A percentile compares a stretch with the other conserved stretches of the same genome.
phyloP scores from a whole-genome alignment of 2,797 vertebrate species.

The Sciurus carolinensis region DNA sequence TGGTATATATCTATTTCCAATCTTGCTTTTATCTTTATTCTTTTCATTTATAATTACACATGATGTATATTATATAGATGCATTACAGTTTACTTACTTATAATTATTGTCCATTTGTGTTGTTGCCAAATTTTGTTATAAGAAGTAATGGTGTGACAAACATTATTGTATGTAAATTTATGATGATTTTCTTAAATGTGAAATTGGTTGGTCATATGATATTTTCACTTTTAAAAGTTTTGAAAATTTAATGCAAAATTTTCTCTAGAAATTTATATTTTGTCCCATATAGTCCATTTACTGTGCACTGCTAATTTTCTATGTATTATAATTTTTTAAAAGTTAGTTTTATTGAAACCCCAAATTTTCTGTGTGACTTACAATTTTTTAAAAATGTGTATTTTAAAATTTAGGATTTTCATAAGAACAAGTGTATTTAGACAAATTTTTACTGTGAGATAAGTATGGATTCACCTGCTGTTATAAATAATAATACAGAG shows the following conservation, averaged over 20 bases:
- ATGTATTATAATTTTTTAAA: neutral
- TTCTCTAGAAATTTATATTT: neutral
- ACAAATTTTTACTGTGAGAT: neutral
- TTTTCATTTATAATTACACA: neutral
- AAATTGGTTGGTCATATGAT: neutral
- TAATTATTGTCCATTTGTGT: neutral
- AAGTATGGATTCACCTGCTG: neutral
- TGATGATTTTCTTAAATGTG: neutral
- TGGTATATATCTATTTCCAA: neutral
- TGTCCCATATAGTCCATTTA: neutral
- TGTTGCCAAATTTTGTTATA: neutral
- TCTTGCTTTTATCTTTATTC: neutral
- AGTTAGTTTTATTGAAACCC: neutral
- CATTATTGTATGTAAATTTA: neutral
- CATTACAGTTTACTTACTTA: neutral
- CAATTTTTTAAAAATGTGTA: neutral
- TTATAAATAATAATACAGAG: neutral
- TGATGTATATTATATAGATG: neutral
- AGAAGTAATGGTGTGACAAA: neutral
- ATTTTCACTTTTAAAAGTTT: neutral
- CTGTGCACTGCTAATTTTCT: neutral
- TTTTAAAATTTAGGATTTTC: conserved; percentile 20
- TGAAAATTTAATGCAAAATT: neutral
- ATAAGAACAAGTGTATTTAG: neutral
- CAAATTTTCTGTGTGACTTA: neutral